Evolutionary conservation across 1,140 invertebrate species (phyloP), one percentile per base, ranked within the genome.

Genomic region (Luehdorfia chinensis): DNA sequence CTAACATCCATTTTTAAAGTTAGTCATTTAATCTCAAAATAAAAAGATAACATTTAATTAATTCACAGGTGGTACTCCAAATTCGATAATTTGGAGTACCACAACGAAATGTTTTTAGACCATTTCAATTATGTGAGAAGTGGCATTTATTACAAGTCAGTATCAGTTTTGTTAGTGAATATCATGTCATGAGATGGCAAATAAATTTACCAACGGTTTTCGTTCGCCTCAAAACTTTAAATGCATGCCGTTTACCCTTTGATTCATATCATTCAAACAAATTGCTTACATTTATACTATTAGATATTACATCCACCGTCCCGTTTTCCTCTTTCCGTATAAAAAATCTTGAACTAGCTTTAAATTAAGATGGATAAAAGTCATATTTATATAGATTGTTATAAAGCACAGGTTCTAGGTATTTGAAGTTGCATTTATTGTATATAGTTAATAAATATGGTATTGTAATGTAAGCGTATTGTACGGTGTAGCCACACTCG

Each of bases 301-400:
- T 70, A 67, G 64, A 59, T 58, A 43, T 41, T 63, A 72, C 65
- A 73, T 71, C 71, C 76, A 81, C 81, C 81, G 81, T 85, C 81
- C 81, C 81, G 61, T 69, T 81, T 81, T 80, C 77, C 70, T 79
- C 70, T 83, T 74, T 77, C 78, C 70, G 63, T 66, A 64, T 71
- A 69, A 74, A 56, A 31, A 71, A 72, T 63, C 68, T 76, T 76
- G 55, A 68, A 77, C 75, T 84, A 81, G 75, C 73, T 83, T 84
- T 83, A 79, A 83, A 66, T 47, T 70, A 66, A 66, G 49, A 66
- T 48, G 50, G 64, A 68, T 65, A 75, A 79, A 66, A 62, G 65
- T 76, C 67, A 78, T 84, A 81, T 77, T 75, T 81, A 84, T 80
- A 83, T 85, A 84, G 74, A 85, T 80, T 84, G 81, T 85, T 85